phyloP scores from a whole-genome alignment of 1,140 invertebrate genomes.

The Kradibia gibbosae region DNA sequence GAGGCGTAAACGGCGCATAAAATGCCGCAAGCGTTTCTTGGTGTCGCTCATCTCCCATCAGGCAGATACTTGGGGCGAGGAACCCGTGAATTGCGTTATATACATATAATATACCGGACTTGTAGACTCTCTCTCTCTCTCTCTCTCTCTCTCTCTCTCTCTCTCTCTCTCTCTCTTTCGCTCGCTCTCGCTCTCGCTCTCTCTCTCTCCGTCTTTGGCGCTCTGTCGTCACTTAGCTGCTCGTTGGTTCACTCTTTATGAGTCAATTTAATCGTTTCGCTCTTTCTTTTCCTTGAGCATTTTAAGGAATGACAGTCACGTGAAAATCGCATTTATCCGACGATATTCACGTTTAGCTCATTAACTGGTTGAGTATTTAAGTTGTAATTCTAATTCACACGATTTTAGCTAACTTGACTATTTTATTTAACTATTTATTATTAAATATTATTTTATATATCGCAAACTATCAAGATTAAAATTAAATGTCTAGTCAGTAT shows the following conservation, averaged over 20 bases:
- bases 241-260: slow-evolving; percentile 1
- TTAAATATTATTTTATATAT: no score
- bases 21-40: slow-evolving; percentile 16
- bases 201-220: no score
- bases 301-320: neutral
- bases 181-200: neutral
- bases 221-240: neutral
- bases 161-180: no score
- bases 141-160: no score
- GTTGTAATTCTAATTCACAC: no score
- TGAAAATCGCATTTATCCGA: neutral
- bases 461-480: no score
- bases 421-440: no score
- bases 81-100: neutral
- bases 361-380: neutral
- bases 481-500: no score
- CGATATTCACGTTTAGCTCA: neutral
- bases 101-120: slow-evolving; percentile 32
- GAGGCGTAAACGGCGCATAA: slow-evolving; percentile 14
- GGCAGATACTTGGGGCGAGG: neutral
- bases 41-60: neutral
- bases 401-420: no score
- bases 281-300: slow-evolving; percentile 34
- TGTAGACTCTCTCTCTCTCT: no score
- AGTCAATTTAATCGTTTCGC: slow-evolving; percentile 16